A percentile compares a stretch with the other conserved stretches of the same genome.
Conservation (phyloP, 2,888 invertebrate genomes). For the Luperina testacea region DNA sequence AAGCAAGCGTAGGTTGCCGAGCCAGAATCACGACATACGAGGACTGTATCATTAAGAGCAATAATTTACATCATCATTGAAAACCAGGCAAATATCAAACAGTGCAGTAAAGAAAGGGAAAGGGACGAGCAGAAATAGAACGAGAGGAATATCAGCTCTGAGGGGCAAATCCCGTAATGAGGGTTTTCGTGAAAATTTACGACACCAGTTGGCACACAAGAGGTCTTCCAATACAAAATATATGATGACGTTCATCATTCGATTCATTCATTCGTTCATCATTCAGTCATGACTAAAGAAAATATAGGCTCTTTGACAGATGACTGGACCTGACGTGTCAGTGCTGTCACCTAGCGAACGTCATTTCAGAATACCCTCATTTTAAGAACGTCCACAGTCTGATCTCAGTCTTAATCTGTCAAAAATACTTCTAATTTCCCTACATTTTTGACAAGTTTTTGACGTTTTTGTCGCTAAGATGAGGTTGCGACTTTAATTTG, state of each 20-base stretch:
- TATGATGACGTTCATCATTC: no score
- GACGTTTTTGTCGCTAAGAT: background rate
- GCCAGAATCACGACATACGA: conserved; percentile 70
- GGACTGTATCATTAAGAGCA: conserved; percentile 62
- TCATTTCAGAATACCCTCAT: no score
- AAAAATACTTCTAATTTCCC: background rate
- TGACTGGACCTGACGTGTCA: no score
- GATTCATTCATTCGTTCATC: no score
- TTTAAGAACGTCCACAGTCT: background rate
- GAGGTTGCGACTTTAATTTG: background rate
- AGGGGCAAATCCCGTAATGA: background rate
- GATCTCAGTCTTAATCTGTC: background rate
- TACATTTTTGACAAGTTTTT: background rate
- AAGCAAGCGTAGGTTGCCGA: conserved; percentile 65
- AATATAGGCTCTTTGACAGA: no score
- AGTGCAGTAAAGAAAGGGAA: background rate
- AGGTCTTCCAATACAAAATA: no score
- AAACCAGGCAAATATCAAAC: background rate
- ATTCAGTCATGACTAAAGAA: no score
- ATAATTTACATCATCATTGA: conserved; percentile 47
- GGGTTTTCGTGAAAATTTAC: no score
- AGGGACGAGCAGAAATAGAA: no score
- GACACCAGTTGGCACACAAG: no score
- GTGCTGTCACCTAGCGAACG: no score
- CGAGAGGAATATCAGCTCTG: background rate